Evolutionary conservation across 1,140 invertebrate genomes (phyloP), one percentile per base, ranked within the genome.

Genomic region (Mactra quadrangularis): DNA sequence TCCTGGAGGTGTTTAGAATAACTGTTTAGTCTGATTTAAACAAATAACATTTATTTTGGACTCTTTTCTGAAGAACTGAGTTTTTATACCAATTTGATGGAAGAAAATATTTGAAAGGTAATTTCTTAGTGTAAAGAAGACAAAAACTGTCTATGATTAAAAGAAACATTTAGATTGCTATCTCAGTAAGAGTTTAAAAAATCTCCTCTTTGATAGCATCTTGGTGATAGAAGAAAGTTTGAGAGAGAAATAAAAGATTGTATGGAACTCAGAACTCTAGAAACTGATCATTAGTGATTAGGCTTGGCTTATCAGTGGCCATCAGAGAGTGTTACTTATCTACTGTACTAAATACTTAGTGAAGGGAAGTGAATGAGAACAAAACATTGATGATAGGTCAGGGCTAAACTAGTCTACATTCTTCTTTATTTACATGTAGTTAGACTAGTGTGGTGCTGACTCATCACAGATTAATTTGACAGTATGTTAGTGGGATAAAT

Each of bases 321-420:
- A 66, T 66, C 62, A 45, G 41, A n/a, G n/a, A 22, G 9, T 29
- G 7, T 45, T n/a, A 38, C 45, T 68, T 68, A 68, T 68, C 64
- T n/a, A 47, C 41, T 68, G 45, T 68, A 41, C 45, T 68, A 47
- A 47, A 50, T 68, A 68, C 45, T 68, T 38, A 68, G 64, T 68
- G 64, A 47, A 50, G 64, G n/a, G 45, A 68, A 68, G 47, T 68
- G 64, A 50, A 68, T 50, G 41, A 31, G 45, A 68, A 68, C n/a
- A n/a, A n/a, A n/a, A n/a, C n/a, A n/a, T n/a, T n/a, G n/a, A n/a
- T n/a, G n/a, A n/a, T n/a, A n/a, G n/a, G n/a, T n/a, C n/a, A n/a
- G n/a, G n/a, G n/a, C n/a, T n/a, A n/a, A n/a, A n/a, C n/a, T n/a
- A n/a, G n/a, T n/a, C n/a, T n/a, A n/a, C n/a, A n/a, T n/a, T n/a